Evolutionary conservation across 2,888 invertebrate genomes (phyloP).

Genomic region (Acrocyrtus sp.): DNA sequence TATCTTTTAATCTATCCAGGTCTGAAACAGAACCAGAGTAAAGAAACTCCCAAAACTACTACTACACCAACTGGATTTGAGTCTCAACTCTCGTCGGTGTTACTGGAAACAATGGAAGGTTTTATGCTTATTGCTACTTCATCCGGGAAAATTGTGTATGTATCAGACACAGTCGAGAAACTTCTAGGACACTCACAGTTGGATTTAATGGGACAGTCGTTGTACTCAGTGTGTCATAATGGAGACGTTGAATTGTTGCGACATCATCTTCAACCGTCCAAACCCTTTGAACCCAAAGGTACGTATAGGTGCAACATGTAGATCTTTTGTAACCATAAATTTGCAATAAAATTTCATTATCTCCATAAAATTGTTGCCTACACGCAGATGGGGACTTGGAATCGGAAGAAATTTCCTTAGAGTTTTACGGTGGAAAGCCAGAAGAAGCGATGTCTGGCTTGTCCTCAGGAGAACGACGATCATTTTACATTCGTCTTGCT

Average conservation of each 20-base stretch:
- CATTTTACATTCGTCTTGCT: conserved; percentile 68
- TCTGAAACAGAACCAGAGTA: conserved; percentile 62
- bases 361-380: not conserved
- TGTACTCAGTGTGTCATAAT: conserved; percentile 84
- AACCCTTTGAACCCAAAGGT: conserved; percentile 59
- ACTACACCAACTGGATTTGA: conserved; percentile 47
- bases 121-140: conserved; percentile 84
- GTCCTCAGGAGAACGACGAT: conserved; percentile 66
- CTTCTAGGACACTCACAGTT: conserved; percentile 87
- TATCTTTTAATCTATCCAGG: conserved; percentile 39
- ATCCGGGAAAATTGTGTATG: conserved; percentile 84
- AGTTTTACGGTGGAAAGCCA: conserved; percentile 63
- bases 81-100: conserved; percentile 64
- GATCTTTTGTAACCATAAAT: not conserved
- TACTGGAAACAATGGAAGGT: conserved; percentile 72
- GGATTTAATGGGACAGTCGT: conserved; percentile 83
- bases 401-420: conserved; percentile 46
- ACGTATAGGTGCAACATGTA: not conserved
- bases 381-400: conserved; percentile 50
- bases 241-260: conserved; percentile 74
- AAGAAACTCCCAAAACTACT: conserved; percentile 35
- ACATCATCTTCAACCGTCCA: conserved; percentile 63
- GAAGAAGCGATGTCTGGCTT: conserved; percentile 63
- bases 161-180: conserved; percentile 85
- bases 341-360: not conserved